Base-by-base conservation (phyloP, 1,140 invertebrate genomes). In the Camponotus pennsylvanicus region DNA sequence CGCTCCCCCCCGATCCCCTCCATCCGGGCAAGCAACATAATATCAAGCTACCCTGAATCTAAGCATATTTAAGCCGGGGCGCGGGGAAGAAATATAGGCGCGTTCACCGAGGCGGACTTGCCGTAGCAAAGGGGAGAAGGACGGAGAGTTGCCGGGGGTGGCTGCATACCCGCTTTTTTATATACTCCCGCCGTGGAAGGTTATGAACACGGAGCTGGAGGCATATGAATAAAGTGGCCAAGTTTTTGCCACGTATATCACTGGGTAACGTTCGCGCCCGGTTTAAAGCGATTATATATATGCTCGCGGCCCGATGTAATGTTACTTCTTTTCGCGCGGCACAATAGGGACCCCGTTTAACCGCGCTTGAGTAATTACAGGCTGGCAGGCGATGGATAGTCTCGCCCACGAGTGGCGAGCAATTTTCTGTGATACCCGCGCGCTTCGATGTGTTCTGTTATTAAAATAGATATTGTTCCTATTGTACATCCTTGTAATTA, bases 221-320 rank as follows among this genome's bases (percentile, higher is more conserved):
- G 86, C 89, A 77, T 89, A 91, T 92, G 90, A 92, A 92, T 91
- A 92, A 91, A 92, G 90, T 89, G 87, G 89, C 80, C 90, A 92
- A 92, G 87, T 92, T 92, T 92, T 92, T 92, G 85, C 90, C 83
- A 73, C 88, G 78, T 92, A 92, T 91, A 92, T 92, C 91, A 92
- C 87, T 61, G 64, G 64, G 89, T 92, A 92, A 92, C 91, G 88
- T 91, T 92, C 91, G 64, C 88, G 77, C 89, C 71, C 66, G 80
- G 69, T 92, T 92, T 90, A 91, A 92, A 92, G 84, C 87, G 79
- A 89, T 90, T 90, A 63, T 75, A 73, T 73, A 34, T 61, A 45
- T 63, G 79, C 42, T 61, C 85, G 64, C 73, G 75, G 55, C 57
- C 55, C 61, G 78, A 85, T 88, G 83, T 87, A 90, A 87, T 86